Evolutionary conservation across 2,113 vertebrate species (phyloP), one percentile per base, ranked within the genome.

Genomic region (Proterorhinus semilunaris): DNA sequence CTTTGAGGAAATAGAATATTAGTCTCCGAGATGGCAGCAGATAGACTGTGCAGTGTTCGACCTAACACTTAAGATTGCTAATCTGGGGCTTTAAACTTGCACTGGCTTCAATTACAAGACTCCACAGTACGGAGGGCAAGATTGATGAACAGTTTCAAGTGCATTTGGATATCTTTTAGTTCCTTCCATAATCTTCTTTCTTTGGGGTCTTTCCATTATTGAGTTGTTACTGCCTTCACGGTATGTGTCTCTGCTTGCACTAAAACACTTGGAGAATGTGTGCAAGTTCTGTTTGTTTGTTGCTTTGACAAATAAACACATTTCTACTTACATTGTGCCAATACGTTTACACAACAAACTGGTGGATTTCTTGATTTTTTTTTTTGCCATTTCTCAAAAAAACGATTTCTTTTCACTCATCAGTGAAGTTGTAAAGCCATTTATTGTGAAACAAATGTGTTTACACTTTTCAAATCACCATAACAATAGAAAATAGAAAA

Each of bases 1-100:
- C 89, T 87, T 89, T 83, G 86, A 84, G 88, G 85, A 88, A 88
- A 88, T 89, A 76, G 88, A 89, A 87, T 83, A 88, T 88, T 88
- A 88, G 84, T 86, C 81, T 87, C 79, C 74, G 81, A 72, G 81
- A 88, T 87, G 83, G 86, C 79, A 21, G 74, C 46, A 68, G 75
- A 78, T 75, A 76, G 76, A 71, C 72, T 67, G 69, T 42, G 27
- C 65, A 62, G 65, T 69, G 72, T 71, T 82, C 54, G 65, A 81
- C 76, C 51, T 54, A 77, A 80, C 83, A 83, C 71, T 86, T 86
- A 80, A 81, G 82, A 86, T 83, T 82, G 80, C 80, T 85, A 85
- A 90, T 87, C 78, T 84, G 55, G 62, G 72, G 80, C 73, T 74
- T 76, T 72, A 74, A 89, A 89, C 83, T 76, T 81, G 66, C 81